A percentile compares a stretch with the other conserved stretches of the same genome.
Conservation (phyloP, 2,888 invertebrate genomes). For the Scaptomyza flava region DNA sequence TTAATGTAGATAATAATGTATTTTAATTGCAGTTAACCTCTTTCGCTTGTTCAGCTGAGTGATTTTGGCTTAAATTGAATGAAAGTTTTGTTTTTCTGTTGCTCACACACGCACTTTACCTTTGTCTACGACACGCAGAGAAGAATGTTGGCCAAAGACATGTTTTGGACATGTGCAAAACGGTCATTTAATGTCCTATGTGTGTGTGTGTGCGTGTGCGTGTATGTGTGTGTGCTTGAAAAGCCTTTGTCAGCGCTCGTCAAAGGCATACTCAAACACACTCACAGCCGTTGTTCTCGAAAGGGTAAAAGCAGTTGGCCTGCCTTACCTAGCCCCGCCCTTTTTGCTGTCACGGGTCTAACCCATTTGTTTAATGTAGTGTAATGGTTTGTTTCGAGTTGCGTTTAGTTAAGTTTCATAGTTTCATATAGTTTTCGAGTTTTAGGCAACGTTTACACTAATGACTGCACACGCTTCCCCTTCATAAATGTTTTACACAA, state of each 20-base stretch:
- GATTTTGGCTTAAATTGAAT: slow-evolving; percentile 30
- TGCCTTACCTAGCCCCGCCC: neutral
- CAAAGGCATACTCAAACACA: slow-evolving; percentile 30
- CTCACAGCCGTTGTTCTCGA: slow-evolving; percentile 18
- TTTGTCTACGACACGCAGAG: slow-evolving; percentile 45
- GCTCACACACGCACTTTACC: slow-evolving; percentile 59
- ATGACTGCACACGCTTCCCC: slow-evolving; percentile 64
- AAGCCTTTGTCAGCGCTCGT: slow-evolving; percentile 60
- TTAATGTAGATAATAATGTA: neutral
- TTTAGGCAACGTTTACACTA: slow-evolving; percentile 70
- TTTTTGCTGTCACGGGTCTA: slow-evolving; percentile 25
- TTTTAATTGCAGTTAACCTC: neutral
- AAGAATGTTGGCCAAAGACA: slow-evolving; percentile 8
- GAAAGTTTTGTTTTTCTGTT: slow-evolving; percentile 18
- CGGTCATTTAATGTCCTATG: slow-evolving; percentile 63
- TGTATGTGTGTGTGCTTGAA: slow-evolving; percentile 42
- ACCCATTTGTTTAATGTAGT: slow-evolving; percentile 78
- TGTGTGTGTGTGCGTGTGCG: neutral
- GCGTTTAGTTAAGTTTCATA: slow-evolving; percentile 47
- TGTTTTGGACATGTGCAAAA: slow-evolving; percentile 70
- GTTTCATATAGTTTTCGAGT: slow-evolving; percentile 54
- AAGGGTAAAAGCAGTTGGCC: neutral
- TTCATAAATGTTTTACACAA: slow-evolving; percentile 8
- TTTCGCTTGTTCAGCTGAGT: slow-evolving; percentile 18
- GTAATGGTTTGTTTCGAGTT: slow-evolving; percentile 68